A percentile compares a stretch with the other conserved stretches of the same genome.
phyloP scores from a whole-genome alignment of 2,113 vertebrate genomes.

The Lepus europaeus region DNA sequence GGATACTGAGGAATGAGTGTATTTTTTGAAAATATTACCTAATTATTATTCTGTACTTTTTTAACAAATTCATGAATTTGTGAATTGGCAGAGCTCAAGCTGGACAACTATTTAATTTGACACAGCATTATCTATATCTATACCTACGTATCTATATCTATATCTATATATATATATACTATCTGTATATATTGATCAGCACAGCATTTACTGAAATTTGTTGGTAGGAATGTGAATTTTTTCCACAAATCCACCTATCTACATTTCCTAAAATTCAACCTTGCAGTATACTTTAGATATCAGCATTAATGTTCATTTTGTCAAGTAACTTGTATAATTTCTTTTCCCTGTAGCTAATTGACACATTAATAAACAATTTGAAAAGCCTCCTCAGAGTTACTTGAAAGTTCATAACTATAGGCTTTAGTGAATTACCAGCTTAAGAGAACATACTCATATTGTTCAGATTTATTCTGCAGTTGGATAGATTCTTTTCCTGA shows the following conservation, averaged over 20 bases:
- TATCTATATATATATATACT: not conserved
- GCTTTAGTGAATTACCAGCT: constrained; percentile 36
- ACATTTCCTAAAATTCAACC: constrained; percentile 5
- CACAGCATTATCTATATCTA: not conserved
- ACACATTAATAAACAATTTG: not conserved
- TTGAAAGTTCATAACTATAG: not conserved
- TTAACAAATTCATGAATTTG: constrained; percentile 37
- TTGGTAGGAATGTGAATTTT: constrained; percentile 7
- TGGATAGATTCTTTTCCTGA: not conserved
- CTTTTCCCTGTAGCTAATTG: constrained; percentile 14
- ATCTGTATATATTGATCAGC: too few species aligned
- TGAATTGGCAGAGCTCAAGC: constrained; percentile 28
- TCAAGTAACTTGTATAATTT: constrained; percentile 45
- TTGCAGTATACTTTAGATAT: constrained; percentile 41
- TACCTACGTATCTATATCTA: not conserved
- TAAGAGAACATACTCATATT: constrained; percentile 6
- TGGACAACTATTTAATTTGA: constrained; percentile 15
- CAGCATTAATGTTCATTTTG: not conserved
- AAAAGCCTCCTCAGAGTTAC: constrained; percentile 22
- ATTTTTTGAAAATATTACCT: not conserved
- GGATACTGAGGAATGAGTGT: not conserved
- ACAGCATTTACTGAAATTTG: constrained; percentile 29
- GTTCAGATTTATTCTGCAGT: not conserved
- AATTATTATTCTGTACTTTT: constrained; percentile 32
- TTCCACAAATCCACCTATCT: not conserved